Base-by-base conservation (phyloP, 2,797 vertebrate species). In the Arctocebus calabarensis region DNA sequence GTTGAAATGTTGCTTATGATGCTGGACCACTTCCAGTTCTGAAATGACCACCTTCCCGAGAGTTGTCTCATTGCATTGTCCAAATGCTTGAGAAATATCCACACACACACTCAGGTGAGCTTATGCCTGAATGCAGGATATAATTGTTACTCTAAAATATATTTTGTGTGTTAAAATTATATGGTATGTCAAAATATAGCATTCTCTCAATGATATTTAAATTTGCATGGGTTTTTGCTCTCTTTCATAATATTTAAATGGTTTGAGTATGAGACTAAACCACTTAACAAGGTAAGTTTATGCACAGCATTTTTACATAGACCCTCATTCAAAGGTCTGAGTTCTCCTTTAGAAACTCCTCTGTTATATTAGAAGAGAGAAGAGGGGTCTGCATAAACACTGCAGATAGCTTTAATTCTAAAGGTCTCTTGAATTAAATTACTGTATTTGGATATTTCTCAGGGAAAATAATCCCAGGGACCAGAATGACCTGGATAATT, bases 171-270 rank as follows among this genome's bases (percentile, higher is more conserved):
- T 91, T 95, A 91, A 96, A 94, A 97, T 97, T 95, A 95, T 68
- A 85, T 17, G 27, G 85, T 75, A 70, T 93, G 88, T 97, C 93
- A 92, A 96, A 94, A 93, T 92, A 93, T 0, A 96, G 71, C 61
- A 81, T 90, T 92, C 94, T 92, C 74, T 85, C 52, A 11, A 90
- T 78, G 79, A 83, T 95, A 93, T 34, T 95, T 95, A 94, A 68
- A 86, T 94, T 94, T 96, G 95, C 74, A 74, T 91, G 92, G 85
- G 19, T 82, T 95, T 96, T 94, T 85, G 95, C 68, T 91, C 55
- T 83, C 79, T 94, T 91, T 96, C 95, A 95, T 91, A 96, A 95
- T 94, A 97, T 97, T 97, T 92, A 96, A 97, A 40, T 78, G 61
- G 52, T 88, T 96, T 74, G 25, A 89, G 73, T 89, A 29, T 70